phyloP scores from a whole-genome alignment of 2,113 vertebrate genomes.

The Sceloporus tristichus region DNA sequence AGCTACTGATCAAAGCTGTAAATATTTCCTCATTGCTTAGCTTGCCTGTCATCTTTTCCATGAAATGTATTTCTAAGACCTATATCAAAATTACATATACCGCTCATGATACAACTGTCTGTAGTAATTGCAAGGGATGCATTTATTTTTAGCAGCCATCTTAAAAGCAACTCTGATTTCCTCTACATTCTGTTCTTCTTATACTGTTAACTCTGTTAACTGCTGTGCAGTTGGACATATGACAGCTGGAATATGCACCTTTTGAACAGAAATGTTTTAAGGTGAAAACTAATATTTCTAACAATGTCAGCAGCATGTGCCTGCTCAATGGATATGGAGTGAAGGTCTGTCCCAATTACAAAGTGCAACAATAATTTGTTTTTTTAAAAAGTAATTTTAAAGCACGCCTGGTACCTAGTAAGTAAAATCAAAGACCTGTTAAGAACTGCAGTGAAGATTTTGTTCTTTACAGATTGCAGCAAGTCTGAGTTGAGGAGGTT shows the following conservation, averaged over 20 bases:
- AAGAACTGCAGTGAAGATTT: conserved; percentile 94
- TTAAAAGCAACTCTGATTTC: conserved; percentile 36
- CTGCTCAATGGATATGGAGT: conserved; percentile 77
- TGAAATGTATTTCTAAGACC: conserved; percentile 46
- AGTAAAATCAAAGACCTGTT: conserved; percentile 94
- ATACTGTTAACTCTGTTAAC: not conserved
- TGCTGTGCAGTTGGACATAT: not conserved
- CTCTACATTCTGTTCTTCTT: conserved; percentile 22
- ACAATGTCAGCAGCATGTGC: not conserved
- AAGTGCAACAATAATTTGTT: conserved; percentile 60
- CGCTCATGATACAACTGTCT: conserved; percentile 3
- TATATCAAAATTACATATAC: conserved; percentile 22
- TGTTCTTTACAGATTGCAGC: conserved; percentile 97
- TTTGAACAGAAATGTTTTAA: conserved; percentile 33
- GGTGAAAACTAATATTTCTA: conserved; percentile 14
- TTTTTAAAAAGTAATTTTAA: conserved; percentile 75
- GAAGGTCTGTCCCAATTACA: conserved; percentile 67
- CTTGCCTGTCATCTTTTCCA: not conserved
- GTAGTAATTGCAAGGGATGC: not conserved
- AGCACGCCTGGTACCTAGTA: conserved; percentile 86
- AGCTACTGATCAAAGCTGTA: not conserved
- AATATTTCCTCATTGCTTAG: conserved; percentile 21
- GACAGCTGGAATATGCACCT: conserved; percentile 10
- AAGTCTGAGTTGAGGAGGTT: conserved; percentile 98
- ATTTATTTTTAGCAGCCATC: not conserved